phyloP scores from a whole-genome alignment of 2,797 vertebrate genomes.

The Gymnothorax javanicus region DNA sequence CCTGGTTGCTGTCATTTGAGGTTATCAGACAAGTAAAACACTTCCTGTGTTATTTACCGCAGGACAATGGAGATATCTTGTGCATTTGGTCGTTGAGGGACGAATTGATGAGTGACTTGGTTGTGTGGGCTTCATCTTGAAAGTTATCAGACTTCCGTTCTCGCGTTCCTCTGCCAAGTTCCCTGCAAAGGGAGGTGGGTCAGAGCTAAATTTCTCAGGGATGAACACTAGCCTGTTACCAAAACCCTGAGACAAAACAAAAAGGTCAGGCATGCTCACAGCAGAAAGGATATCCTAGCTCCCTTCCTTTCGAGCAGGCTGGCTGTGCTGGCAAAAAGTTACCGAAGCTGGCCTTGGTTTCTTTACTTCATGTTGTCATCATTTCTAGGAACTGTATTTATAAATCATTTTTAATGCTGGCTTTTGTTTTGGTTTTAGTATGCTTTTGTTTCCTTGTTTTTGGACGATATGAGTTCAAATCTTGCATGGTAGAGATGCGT shows the following conservation, averaged over 20 bases:
- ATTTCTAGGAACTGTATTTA: slow-evolving; percentile 40
- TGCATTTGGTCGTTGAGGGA: not conserved
- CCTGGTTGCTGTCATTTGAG: no score
- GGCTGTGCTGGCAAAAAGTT: not conserved
- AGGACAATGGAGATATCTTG: not conserved
- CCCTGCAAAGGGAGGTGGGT: not conserved
- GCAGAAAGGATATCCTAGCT: not conserved
- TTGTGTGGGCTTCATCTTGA: not conserved
- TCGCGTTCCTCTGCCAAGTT: not conserved
- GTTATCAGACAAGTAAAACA: no score
- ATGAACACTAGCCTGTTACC: not conserved
- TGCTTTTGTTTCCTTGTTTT: not conserved
- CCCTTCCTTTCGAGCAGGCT: not conserved
- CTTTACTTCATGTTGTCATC: slow-evolving; percentile 28
- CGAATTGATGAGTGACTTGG: not conserved
- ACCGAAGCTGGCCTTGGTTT: not conserved
- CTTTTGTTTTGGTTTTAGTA: not conserved
- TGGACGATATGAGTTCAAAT: not conserved
- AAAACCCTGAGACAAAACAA: not conserved
- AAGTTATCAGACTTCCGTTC: slow-evolving; percentile 10
- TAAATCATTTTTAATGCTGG: no score
- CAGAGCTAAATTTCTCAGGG: not conserved
- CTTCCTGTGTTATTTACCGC: no score
- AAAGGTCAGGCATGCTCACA: not conserved
- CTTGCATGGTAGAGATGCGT: not conserved